Percentiles rank a stretch among this genome's conserved stretches.
Evolutionary conservation across 2,113 vertebrate genomes (phyloP).

Genomic region (Cairina moschata): DNA sequence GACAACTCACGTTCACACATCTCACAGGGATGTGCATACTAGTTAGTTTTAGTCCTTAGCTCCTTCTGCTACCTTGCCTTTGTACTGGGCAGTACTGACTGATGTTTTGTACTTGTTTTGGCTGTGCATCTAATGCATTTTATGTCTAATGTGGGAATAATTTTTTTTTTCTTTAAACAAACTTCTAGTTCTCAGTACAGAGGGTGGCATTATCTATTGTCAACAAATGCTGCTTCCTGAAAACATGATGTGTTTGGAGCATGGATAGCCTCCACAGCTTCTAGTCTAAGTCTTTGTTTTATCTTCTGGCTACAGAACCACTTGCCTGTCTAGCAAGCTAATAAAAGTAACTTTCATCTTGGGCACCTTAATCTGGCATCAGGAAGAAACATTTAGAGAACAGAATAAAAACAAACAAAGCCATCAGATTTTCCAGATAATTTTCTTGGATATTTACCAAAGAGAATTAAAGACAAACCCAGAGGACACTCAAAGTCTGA

Average conservation of each 20-base stretch:
- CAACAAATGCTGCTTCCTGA: background rate
- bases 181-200: background rate
- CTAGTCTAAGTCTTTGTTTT: slow-evolving; percentile 1
- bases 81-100: background rate
- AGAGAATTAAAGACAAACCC: background rate
- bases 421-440: background rate
- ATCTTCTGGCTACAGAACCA: background rate
- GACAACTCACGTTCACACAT: background rate
- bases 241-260: background rate
- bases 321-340: background rate
- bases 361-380: background rate
- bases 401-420: slow-evolving; percentile 15
- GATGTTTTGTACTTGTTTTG: background rate
- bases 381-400: slow-evolving; percentile 10
- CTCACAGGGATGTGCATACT: background rate
- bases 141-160: background rate
- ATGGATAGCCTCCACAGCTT: background rate
- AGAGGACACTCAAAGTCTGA: background rate
- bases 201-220: background rate
- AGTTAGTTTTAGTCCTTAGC: background rate
- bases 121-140: background rate
- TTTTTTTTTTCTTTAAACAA: background rate
- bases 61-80: background rate
- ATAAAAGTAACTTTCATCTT: slow-evolving; percentile 31
- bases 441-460: background rate